A percentile compares a stretch with the other conserved stretches of the same genome.
Conservation (phyloP, 2,888 invertebrate genomes). For the Phasia obesa region DNA sequence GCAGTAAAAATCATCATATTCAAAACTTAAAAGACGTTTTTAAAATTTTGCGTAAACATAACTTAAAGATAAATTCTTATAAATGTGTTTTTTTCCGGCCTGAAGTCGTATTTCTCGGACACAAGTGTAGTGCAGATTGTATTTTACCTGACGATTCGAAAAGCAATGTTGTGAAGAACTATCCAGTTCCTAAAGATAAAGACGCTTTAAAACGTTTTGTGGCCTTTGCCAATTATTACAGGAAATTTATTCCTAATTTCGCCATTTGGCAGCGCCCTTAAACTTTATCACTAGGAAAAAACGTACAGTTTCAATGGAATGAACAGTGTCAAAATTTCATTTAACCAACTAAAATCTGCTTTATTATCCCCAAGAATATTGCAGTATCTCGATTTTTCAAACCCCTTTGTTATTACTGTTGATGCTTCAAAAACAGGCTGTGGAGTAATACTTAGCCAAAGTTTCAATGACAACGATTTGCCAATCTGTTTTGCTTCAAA, state of each 20-base stretch:
- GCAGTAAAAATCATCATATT: too few species aligned
- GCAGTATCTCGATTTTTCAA: constrained; percentile 16
- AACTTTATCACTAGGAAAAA: constrained; percentile 18
- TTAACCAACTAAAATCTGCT: constrained; percentile 11
- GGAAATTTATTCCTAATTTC: constrained; percentile 24
- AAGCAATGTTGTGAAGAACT: constrained; percentile 6
- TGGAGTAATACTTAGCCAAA: neutral
- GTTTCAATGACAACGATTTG: constrained; percentile 10
- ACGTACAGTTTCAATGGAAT: constrained; percentile 1
- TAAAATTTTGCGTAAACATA: too few species aligned
- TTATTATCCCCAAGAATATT: constrained; percentile 8
- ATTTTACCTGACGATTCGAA: constrained; percentile 54
- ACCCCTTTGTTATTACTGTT: constrained; percentile 4
- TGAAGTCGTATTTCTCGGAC: too few species aligned
- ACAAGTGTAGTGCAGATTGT: constrained; percentile 23
- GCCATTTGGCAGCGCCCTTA: constrained; percentile 38
- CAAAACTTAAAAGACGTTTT: too few species aligned
- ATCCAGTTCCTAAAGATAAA: constrained; percentile 25
- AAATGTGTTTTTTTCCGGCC: too few species aligned
- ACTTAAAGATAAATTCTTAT: too few species aligned
- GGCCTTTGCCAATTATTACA: constrained; percentile 47
- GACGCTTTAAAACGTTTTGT: constrained; percentile 38
- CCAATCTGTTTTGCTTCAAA: constrained; percentile 29
- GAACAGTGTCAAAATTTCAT: constrained; percentile 20
- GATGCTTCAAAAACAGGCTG: constrained; percentile 12